Conservation (phyloP, 2,888 invertebrate genomes). For the Calameuta filiformis region DNA sequence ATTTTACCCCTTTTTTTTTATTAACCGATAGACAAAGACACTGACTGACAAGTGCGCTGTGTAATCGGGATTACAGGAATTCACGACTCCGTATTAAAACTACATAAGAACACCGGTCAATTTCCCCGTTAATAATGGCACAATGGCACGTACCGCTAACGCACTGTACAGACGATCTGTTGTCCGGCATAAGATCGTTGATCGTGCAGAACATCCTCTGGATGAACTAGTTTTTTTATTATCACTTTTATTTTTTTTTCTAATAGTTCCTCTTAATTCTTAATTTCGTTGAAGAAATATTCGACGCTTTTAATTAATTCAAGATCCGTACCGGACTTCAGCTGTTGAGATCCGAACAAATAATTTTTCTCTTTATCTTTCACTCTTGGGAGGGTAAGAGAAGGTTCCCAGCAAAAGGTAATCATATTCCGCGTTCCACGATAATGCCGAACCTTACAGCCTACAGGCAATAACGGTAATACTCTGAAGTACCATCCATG, state of each 20-base stretch:
- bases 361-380: background rate
- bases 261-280: background rate
- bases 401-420: constrained; percentile 52
- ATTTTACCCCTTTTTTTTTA: background rate
- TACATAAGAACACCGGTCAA: background rate
- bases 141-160: background rate
- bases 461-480: constrained; percentile 58
- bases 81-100: background rate
- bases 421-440: constrained; percentile 64
- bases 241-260: background rate
- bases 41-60: background rate
- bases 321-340: background rate
- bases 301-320: background rate
- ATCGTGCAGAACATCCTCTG: background rate
- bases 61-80: background rate
- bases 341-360: background rate
- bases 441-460: constrained; percentile 59
- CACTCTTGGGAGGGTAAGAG: constrained; percentile 9
- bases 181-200: background rate
- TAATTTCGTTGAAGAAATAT: too few relatives aligned
- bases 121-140: background rate
- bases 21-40: background rate
- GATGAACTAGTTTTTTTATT: background rate
- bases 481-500: background rate
- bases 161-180: background rate